phyloP scores from a whole-genome alignment of 2,113 vertebrate genomes.

The Panthera leo region DNA sequence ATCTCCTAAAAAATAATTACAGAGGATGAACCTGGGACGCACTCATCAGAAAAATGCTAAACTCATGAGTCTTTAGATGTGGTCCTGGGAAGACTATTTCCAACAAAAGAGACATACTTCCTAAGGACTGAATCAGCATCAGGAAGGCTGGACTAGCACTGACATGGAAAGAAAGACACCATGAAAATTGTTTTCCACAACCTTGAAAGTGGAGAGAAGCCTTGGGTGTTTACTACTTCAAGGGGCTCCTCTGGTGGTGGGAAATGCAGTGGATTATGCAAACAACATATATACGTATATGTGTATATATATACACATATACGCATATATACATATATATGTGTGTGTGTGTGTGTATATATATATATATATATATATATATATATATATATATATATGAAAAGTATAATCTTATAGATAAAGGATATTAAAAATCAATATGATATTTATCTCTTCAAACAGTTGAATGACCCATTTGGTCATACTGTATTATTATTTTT shows the following conservation, averaged over 20 bases:
- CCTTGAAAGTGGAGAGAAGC: neutral
- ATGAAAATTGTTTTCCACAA: neutral
- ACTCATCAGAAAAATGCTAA: neutral
- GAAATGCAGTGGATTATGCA: neutral
- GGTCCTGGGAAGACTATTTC: neutral
- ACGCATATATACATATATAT: too few species aligned
- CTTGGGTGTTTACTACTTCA: neutral
- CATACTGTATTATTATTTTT: neutral
- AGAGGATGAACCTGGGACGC: neutral
- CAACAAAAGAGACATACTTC: neutral
- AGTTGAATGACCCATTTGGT: neutral
- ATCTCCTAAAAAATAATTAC: neutral
- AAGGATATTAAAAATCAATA: neutral
- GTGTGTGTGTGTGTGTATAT: too few species aligned
- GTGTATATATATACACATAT: too few species aligned
- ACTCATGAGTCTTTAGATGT: neutral
- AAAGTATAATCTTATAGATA: neutral
- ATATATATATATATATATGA: too few species aligned
- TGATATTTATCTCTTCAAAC: neutral
- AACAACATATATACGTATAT: neutral
- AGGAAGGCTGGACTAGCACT: neutral
- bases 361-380: too few species aligned
- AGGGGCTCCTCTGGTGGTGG: neutral
- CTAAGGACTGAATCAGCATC: neutral
- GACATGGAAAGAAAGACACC: neutral